Evolutionary conservation across 2,797 vertebrate genomes (phyloP).

Genomic region (Euphonia xanthogaster): DNA sequence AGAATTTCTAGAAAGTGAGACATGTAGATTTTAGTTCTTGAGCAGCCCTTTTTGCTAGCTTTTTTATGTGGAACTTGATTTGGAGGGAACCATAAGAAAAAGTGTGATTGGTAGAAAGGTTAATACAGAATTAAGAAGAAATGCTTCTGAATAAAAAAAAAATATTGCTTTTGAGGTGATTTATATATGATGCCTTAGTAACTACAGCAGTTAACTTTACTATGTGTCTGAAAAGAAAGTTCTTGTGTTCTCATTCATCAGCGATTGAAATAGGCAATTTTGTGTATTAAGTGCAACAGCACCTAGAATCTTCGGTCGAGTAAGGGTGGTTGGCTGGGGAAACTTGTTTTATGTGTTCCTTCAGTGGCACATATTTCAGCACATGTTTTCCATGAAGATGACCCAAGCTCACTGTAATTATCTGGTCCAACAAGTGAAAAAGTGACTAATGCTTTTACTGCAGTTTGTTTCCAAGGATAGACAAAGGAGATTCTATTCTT

Average conservation of each 20-base stretch:
- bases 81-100: neutral
- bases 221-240: neutral
- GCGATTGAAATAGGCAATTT: neutral
- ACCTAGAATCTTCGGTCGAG: neutral
- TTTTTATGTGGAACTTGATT: neutral
- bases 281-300: neutral
- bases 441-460: slow-evolving; percentile 13
- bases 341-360: neutral
- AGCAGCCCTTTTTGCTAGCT: neutral
- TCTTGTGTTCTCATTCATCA: neutral
- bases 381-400: neutral
- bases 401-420: slow-evolving; percentile 1
- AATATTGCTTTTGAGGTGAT: neutral
- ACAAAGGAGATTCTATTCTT: neutral
- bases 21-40: neutral
- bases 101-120: neutral
- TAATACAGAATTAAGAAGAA: neutral
- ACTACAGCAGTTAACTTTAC: neutral
- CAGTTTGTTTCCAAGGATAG: neutral
- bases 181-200: neutral
- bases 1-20: neutral
- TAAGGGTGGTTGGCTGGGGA: neutral
- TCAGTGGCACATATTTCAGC: neutral
- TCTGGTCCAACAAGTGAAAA: neutral
- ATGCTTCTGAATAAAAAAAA: neutral